A percentile compares a stretch with the other conserved stretches of the same genome.
Evolutionary conservation across 2,797 vertebrate species (phyloP).

Genomic region (Threskiornis aethiopicus): DNA sequence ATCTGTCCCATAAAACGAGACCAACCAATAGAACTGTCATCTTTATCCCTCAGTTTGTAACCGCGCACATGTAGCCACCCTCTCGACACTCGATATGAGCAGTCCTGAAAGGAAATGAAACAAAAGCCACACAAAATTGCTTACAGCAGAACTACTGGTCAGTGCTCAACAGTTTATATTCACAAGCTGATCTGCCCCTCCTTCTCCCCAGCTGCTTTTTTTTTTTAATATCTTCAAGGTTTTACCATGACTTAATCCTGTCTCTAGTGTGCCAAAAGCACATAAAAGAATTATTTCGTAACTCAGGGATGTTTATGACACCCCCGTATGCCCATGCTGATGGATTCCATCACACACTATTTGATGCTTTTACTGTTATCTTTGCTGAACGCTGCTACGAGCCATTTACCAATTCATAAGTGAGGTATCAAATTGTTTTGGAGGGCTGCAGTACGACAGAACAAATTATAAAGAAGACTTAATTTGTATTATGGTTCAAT

Average conservation of each 20-base stretch:
- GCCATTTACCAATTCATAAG: constrained; percentile 67
- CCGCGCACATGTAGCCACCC: not conserved
- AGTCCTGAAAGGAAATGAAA: not conserved
- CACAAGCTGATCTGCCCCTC: not conserved
- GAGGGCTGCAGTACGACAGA: constrained; percentile 65
- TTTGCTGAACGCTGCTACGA: constrained; percentile 52
- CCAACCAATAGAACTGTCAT: not conserved
- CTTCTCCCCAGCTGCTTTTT: not conserved
- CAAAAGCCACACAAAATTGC: not conserved
- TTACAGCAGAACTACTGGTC: not conserved
- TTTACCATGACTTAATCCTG: not conserved
- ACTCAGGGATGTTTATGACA: not conserved
- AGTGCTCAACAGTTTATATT: not conserved
- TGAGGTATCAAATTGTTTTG: constrained; percentile 74
- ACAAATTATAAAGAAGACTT: constrained; percentile 73
- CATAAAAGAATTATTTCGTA: not conserved
- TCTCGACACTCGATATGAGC: not conserved
- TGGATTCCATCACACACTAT: not conserved
- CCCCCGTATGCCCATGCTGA: not conserved
- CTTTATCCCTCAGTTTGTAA: not conserved
- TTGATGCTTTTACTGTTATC: constrained; percentile 11
- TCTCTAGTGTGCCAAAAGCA: not conserved
- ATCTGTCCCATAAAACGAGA: not conserved
- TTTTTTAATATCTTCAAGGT: not conserved
- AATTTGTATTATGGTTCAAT: constrained; percentile 75